These are phyloP conservation scores for Hippocampus mohnikei DNA, from an alignment of 2,113 vertebrate species.

Conservation along the genomic window DNA sequence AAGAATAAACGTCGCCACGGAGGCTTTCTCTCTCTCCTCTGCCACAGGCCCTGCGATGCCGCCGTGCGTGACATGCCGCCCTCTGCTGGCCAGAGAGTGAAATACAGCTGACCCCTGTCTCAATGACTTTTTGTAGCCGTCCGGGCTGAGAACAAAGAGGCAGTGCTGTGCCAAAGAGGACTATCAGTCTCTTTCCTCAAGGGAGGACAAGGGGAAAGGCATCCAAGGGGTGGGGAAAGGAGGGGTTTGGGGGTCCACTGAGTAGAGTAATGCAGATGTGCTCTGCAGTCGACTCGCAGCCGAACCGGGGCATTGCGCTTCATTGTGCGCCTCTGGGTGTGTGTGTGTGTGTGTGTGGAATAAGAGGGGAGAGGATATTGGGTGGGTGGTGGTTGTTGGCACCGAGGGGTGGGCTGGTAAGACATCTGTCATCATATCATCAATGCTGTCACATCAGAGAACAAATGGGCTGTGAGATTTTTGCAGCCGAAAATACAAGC, in stretches of 20 bases:
- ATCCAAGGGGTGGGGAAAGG: slow-evolving; percentile 7
- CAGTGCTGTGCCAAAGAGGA: slow-evolving; percentile 52
- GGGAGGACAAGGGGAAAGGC: slow-evolving; percentile 20
- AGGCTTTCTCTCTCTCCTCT: slow-evolving; percentile 8
- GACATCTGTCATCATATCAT: slow-evolving; percentile 64
- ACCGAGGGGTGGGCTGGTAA: slow-evolving; percentile 46
- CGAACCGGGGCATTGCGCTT: slow-evolving; percentile 31
- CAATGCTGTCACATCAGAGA: slow-evolving; percentile 54
- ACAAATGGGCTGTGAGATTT: slow-evolving; percentile 53
- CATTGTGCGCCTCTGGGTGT: slow-evolving; percentile 11
- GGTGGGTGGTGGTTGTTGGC: slow-evolving; percentile 38
- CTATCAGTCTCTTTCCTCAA: slow-evolving; percentile 29
- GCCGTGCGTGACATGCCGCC: slow-evolving; percentile 34
- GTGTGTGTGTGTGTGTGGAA: background rate
- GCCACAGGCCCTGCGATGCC: slow-evolving; percentile 4
- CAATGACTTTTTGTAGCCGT: slow-evolving; percentile 29
- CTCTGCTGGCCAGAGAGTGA: slow-evolving; percentile 61
- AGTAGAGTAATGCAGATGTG: slow-evolving; percentile 51
- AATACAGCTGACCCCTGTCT: slow-evolving; percentile 61
- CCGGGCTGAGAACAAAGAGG: slow-evolving; percentile 66
- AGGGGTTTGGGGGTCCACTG: slow-evolving; percentile 20
- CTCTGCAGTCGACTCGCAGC: slow-evolving; percentile 35
- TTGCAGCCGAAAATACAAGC: slow-evolving; percentile 42
- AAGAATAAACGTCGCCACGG: slow-evolving; percentile 9
- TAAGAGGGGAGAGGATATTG: slow-evolving; percentile 9